phyloP scores from a whole-genome alignment of 2,113 vertebrate genomes.

The Petaurus breviceps region DNA sequence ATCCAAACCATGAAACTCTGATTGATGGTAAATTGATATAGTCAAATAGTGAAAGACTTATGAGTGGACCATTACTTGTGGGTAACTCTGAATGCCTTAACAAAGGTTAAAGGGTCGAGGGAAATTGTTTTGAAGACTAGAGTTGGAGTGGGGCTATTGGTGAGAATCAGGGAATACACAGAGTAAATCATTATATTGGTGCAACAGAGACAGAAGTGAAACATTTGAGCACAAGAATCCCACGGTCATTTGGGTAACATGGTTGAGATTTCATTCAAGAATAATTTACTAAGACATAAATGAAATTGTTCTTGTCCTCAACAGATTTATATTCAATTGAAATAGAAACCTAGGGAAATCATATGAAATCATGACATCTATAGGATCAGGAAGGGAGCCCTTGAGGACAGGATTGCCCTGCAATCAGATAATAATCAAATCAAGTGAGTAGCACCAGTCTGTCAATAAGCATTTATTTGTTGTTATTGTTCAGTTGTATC shows the following conservation, averaged over 20 bases:
- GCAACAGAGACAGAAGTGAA: background rate
- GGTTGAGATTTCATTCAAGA: background rate
- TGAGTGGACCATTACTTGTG: background rate
- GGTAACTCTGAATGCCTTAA: background rate
- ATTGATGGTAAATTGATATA: slow-evolving; percentile 9
- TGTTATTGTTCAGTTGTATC: background rate
- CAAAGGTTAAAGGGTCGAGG: background rate
- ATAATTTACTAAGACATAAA: background rate
- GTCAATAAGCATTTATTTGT: background rate
- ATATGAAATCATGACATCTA: background rate
- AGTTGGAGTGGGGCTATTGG: background rate
- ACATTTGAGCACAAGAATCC: background rate
- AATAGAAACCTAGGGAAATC: background rate
- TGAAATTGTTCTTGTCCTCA: background rate
- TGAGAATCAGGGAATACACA: background rate
- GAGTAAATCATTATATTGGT: background rate
- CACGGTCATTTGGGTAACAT: background rate
- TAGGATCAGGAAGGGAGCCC: background rate
- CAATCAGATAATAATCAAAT: background rate
- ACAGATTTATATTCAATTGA: background rate
- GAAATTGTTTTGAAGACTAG: background rate
- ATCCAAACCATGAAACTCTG: slow-evolving; percentile 5
- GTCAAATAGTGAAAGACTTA: background rate
- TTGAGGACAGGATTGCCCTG: background rate
- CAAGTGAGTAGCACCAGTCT: background rate